These are phyloP conservation scores for Drosophila histrio DNA, from an alignment of 2,888 invertebrate species.

Conservation along the genomic window DNA sequence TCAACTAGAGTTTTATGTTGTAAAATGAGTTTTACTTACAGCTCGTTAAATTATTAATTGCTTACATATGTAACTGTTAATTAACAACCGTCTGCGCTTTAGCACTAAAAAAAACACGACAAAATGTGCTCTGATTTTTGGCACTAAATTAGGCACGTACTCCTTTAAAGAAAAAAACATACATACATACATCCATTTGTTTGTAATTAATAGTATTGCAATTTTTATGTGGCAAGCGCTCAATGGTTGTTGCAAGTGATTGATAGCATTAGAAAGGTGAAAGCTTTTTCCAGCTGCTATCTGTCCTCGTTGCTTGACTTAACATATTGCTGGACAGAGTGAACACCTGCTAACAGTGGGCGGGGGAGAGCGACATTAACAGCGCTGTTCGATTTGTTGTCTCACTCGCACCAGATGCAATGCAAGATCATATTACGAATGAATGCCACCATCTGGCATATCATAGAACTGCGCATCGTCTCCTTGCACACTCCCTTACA, in stretches of 20 bases:
- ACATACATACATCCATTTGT: neutral
- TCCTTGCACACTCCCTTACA: conserved; percentile 12
- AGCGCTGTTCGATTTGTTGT: neutral
- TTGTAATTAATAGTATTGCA: conserved; percentile 22
- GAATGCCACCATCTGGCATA: conserved; percentile 41
- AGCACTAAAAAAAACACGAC: neutral
- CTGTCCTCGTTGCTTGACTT: conserved; percentile 10
- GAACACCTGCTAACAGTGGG: conserved; percentile 3
- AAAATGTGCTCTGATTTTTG: conserved; percentile 2
- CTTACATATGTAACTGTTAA: conserved; percentile 9
- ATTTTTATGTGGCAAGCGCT: conserved; percentile 26
- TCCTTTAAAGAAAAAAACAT: neutral
- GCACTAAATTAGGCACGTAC: neutral
- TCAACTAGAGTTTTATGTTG: neutral
- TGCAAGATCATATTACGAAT: neutral
- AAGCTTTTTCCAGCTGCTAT: conserved; percentile 33
- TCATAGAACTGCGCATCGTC: conserved; percentile 12
- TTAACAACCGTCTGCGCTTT: conserved; percentile 10
- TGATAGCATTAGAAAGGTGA: conserved; percentile 55
- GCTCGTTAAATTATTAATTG: conserved; percentile 4
- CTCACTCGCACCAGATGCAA: neutral
- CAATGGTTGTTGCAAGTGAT: conserved; percentile 32
- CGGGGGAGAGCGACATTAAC: conserved; percentile 3
- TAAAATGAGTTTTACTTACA: conserved; percentile 2
- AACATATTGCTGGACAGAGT: conserved; percentile 21